Conservation (phyloP, 2,888 invertebrate genomes). For the Cerceris ruficornis region DNA sequence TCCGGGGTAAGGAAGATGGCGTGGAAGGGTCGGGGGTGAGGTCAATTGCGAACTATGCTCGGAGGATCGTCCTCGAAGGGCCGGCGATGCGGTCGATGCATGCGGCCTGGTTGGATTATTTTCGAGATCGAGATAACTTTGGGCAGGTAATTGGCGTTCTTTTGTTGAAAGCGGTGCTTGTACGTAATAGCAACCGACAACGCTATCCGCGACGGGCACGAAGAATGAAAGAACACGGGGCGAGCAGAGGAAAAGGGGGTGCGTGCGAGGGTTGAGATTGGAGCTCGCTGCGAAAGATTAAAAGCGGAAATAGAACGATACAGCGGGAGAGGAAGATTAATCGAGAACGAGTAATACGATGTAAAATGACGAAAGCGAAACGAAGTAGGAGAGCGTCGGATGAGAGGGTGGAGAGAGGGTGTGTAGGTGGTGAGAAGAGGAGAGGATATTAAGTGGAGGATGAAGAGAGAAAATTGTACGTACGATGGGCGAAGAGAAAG, state of each 20-base stretch:
- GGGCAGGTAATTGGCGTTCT: constrained; percentile 32
- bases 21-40: not conserved
- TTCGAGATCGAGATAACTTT: constrained; percentile 70
- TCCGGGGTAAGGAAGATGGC: constrained; percentile 7
- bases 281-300: constrained; percentile 3
- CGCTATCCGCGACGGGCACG: not conserved
- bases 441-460: constrained; percentile 7
- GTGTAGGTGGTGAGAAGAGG: constrained; percentile 22
- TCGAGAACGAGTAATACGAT: not conserved
- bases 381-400: not conserved
- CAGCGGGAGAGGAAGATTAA: not conserved
- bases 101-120: constrained; percentile 68
- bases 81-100: constrained; percentile 18
- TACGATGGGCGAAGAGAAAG: constrained; percentile 14
- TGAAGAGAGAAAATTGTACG: constrained; percentile 7
- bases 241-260: not conserved
- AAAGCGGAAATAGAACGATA: not conserved
- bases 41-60: constrained; percentile 65
- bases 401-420: not conserved
- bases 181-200: not conserved
- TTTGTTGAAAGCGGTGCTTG: constrained; percentile 11
- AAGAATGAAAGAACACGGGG: constrained; percentile 1
- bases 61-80: constrained; percentile 37
- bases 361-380: constrained; percentile 13
- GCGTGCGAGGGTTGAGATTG: not conserved